Evolutionary conservation across 2,113 vertebrate species (phyloP).

Genomic region (Cottus gobio): DNA sequence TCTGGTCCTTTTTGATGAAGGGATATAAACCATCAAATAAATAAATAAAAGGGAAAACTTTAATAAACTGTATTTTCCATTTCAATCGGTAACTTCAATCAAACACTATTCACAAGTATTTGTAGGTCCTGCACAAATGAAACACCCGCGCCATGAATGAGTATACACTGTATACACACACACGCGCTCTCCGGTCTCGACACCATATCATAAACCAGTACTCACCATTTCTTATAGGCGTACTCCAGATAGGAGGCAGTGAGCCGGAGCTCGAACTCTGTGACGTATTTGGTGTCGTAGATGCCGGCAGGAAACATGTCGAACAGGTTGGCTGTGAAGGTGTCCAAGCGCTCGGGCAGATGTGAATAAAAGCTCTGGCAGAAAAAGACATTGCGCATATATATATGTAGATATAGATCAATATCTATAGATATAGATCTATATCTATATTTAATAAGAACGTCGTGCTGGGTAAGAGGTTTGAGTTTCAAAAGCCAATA

Average conservation of each 20-base stretch:
- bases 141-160: no score
- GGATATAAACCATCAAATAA: neutral
- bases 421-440: no score
- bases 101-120: no score
- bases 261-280: conserved; percentile 92
- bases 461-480: neutral
- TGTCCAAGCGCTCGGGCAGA: conserved; percentile 89
- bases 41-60: neutral
- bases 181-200: no score
- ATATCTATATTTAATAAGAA: neutral
- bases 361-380: conserved; percentile 93
- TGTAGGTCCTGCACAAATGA: no score
- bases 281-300: conserved; percentile 95
- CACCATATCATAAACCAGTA: neutral
- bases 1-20: neutral
- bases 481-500: neutral
- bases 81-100: no score
- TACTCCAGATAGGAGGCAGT: conserved; percentile 96
- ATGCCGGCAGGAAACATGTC: conserved; percentile 97
- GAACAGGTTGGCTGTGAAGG: conserved; percentile 93
- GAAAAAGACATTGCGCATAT: neutral
- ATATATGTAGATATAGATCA: no score
- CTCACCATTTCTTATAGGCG: conserved; percentile 95
- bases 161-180: neutral
- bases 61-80: neutral